Percentiles rank a stretch among this genome's conserved stretches.
phyloP scores from a whole-genome alignment of 1,140 invertebrate genomes.

The Rhyacophila brunnea region DNA sequence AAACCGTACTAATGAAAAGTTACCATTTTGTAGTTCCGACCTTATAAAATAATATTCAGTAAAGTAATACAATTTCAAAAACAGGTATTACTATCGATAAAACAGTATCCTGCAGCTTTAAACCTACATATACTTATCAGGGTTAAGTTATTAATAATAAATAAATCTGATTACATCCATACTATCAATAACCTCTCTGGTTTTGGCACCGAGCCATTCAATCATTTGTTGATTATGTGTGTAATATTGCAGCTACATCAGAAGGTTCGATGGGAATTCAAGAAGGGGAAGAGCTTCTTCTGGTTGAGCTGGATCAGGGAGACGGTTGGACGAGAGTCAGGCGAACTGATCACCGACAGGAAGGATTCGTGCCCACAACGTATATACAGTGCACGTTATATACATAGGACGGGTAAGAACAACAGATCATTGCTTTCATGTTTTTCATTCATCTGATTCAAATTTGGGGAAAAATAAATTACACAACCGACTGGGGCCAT shows the following conservation, averaged over 20 bases:
- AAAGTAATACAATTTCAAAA: too few relatives aligned
- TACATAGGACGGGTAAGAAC: constrained; percentile 39
- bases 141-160: too few relatives aligned
- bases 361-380: constrained; percentile 97
- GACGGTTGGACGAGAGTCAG: constrained; percentile 98
- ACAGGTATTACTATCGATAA: too few relatives aligned
- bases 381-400: constrained; percentile 86
- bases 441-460: background rate
- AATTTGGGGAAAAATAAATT: background rate
- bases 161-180: too few relatives aligned
- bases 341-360: constrained; percentile 66
- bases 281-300: constrained; percentile 90
- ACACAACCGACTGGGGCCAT: background rate
- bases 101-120: too few relatives aligned
- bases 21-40: too few relatives aligned
- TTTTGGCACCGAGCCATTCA: background rate
- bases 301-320: constrained; percentile 96
- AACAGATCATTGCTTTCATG: background rate
- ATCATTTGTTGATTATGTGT: constrained; percentile 22
- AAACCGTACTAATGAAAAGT: too few relatives aligned
- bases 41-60: too few relatives aligned
- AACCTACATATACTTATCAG: background rate
- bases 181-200: too few relatives aligned
- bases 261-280: constrained; percentile 95
- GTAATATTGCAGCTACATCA: constrained; percentile 70